Percentiles rank a stretch among this genome's conserved stretches.
Evolutionary conservation across 2,888 invertebrate species (phyloP).

Genomic region (Crematogaster levior): DNA sequence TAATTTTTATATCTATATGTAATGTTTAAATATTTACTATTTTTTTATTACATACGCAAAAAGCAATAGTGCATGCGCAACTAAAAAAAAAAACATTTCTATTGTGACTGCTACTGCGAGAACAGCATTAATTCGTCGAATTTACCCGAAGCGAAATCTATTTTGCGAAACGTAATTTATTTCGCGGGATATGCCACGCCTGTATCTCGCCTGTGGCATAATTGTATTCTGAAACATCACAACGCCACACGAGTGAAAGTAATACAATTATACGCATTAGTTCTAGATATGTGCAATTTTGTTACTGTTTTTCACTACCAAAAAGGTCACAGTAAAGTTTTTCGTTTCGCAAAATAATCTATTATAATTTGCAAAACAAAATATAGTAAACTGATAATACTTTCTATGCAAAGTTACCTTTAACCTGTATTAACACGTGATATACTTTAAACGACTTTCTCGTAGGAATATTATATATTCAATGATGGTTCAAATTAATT

Average conservation of each 20-base stretch:
- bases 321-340: slow-evolving; percentile 14
- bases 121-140: slow-evolving; percentile 34
- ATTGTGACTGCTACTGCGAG: neutral
- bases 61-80: neutral
- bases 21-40: slow-evolving; percentile 15
- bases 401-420: neutral
- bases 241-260: slow-evolving; percentile 34
- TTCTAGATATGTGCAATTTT: slow-evolving; percentile 42
- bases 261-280: slow-evolving; percentile 39
- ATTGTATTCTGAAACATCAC: slow-evolving; percentile 47
- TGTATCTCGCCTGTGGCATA: slow-evolving; percentile 38
- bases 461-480: neutral
- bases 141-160: slow-evolving; percentile 27
- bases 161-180: slow-evolving; percentile 46
- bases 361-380: slow-evolving; percentile 1
- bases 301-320: slow-evolving; percentile 23
- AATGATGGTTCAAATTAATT: neutral
- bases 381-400: neutral
- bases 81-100: slow-evolving; percentile 10
- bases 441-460: neutral
- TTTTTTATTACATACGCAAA: neutral
- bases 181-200: slow-evolving; percentile 27
- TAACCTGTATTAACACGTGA: neutral
- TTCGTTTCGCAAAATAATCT: slow-evolving; percentile 1
- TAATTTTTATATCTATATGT: neutral